Conservation (phyloP, 2,797 vertebrate genomes). For the Alosa sapidissima region DNA sequence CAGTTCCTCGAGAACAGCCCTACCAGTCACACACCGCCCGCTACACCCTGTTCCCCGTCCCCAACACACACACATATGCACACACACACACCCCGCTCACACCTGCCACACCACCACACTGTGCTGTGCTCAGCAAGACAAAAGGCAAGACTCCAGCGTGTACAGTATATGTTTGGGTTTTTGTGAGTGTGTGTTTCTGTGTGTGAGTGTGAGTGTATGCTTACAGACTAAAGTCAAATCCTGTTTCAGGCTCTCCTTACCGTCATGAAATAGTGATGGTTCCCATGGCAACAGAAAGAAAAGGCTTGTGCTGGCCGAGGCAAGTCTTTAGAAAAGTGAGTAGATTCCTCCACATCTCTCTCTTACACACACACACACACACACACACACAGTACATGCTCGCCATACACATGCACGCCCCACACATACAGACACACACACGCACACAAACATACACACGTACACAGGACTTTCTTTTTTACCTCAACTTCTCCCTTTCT, state of each 20-base stretch:
- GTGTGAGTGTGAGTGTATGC: neutral
- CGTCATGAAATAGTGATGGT: constrained; percentile 72
- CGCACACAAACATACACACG: neutral
- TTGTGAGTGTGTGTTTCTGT: neutral
- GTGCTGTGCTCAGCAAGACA: constrained; percentile 71
- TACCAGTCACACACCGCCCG: constrained; percentile 79
- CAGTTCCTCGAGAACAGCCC: constrained; percentile 70
- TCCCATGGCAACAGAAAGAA: constrained; percentile 63
- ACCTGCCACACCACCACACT: constrained; percentile 60
- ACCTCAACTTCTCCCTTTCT: too few species aligned
- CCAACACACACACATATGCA: constrained; percentile 50
- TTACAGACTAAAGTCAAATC: neutral
- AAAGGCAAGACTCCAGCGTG: constrained; percentile 63
- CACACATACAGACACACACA: neutral
- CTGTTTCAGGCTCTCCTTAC: constrained; percentile 70
- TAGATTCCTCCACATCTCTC: neutral
- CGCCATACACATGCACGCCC: neutral
- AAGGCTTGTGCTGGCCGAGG: constrained; percentile 66
- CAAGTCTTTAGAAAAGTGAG: constrained; percentile 75
- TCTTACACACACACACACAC: constrained; percentile 35
- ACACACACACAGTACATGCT: neutral
- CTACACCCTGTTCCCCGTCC: constrained; percentile 73
- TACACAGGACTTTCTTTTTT: neutral
- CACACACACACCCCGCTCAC: constrained; percentile 60
- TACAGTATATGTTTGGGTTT: too few species aligned